Evolutionary conservation across 2,113 vertebrate species (phyloP), one percentile per base, ranked within the genome.

Genomic region (Eclectus roratus): DNA sequence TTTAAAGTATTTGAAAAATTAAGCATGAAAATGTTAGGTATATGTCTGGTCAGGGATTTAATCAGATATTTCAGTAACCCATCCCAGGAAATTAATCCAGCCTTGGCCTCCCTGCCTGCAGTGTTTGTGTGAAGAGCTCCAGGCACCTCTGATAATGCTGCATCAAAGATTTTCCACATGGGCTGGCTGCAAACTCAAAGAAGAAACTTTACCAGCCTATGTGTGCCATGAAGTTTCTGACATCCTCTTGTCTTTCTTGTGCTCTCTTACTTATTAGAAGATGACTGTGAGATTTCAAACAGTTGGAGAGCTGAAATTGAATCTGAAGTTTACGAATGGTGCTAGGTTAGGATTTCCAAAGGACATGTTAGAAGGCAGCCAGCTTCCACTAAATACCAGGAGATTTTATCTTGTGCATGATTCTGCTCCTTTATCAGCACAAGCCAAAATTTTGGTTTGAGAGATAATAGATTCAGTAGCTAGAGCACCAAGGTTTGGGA

Each of bases 101-200:
- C 74, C 83, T 77, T 89, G 91, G 61, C 80, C 83, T 17, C 35
- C 39, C 41, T 91, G 91, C 86, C 71, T 60, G 61, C 85, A 43
- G 72, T 88, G 80, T 83, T 89, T 94, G 56, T 94, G 80, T 91
- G 93, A 81, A 79, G 89, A 80, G 81, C 76, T 92, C 78, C 29
- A 81, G 83, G 76, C 37, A 2, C 71, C 76, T 94, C 85, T 85
- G 80, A 72, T 73, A 68, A 46, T 88, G 92, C 61, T 93, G 72
- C 85, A 89, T 82, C 85, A 85, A 92, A 91, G 81, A 82, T 93
- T 88, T 92, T 94, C 95, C 91, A 58, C 86, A 78, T 39, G 87
- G 86, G 61, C 72, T 95, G 95, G 93, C 94, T 96, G 97, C 81
- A 92, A 94, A 94, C 89, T 95, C 92, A 77, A 68, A 93, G 94